Base-by-base conservation (phyloP, 2,888 invertebrate species). In the Amiota communis region DNA sequence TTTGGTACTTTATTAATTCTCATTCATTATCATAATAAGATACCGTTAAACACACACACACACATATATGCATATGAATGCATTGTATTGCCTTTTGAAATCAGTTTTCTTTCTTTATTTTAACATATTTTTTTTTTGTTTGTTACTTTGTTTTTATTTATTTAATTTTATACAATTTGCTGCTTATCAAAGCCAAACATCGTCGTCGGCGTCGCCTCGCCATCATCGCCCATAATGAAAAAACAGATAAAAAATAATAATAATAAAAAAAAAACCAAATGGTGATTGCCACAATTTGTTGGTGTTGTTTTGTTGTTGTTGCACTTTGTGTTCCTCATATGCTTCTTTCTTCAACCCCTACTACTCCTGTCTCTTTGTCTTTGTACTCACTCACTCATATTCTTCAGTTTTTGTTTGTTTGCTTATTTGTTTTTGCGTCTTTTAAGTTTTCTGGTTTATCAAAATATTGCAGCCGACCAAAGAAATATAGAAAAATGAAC, bases 81-180 rank as follows among this genome's bases (percentile, higher is more conserved):
- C 65, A 65, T 65, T 64, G 46, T 15, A 12, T 13, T 64, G 64
- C 64, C 47, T 64, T 64, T 48, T 17, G 48, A 65, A 65, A 65
- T 65, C 65, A 63, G 9, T 71, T 72, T 72, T 65, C 48, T 4
- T 61, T 72, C 53, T 65, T 53, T 46, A 64, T 65, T 71, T 63
- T 59, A 53, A 53, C 68, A 71, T 70, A 10, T 57, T 47, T 36
- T 23, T 23, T 68, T 53, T 68, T 67, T 4, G 9, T 67, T 47
- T 48, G 47, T 51, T 67, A 15, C 10, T 68, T 13, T 46, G 20
- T 53, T 53, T 53, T 53, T n/a, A 36, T 36, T 36, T 36, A 36
- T 36, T 36, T 36, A 36, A 36, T 36, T 36, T 36, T 36, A 36
- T 36, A 36, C 36, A 36, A 36, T 36, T 53, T 53, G 53, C 53